These are phyloP conservation scores for Gyps fulvus DNA, from an alignment of 2,113 vertebrate genomes.

Conservation along the genomic window DNA sequence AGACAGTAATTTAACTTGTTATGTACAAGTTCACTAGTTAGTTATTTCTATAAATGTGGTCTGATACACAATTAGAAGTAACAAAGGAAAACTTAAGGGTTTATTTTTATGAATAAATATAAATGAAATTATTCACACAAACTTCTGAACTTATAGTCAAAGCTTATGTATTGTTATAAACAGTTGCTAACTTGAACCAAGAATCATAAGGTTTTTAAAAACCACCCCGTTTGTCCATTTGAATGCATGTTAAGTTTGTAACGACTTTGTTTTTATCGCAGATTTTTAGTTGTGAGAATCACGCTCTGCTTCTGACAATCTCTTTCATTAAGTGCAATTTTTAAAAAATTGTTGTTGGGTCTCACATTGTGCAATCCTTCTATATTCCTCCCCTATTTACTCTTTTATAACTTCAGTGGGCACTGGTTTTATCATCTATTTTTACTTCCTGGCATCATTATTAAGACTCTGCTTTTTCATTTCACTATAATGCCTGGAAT, in stretches of 20 bases:
- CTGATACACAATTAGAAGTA: not conserved
- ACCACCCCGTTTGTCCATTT: rapidly evolving
- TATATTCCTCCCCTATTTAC: not conserved
- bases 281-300: not conserved
- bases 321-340: not conserved
- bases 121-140: not conserved
- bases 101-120: not conserved
- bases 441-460: not conserved
- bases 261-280: not conserved
- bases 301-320: not conserved
- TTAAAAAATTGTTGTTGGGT: not conserved
- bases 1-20: not conserved
- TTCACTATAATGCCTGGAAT: rapidly evolving
- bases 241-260: not conserved
- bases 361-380: not conserved
- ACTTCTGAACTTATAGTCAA: not conserved
- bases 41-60: not conserved
- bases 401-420: not conserved
- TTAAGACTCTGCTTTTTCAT: not conserved
- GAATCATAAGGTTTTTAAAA: not conserved
- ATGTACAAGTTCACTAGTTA: not conserved
- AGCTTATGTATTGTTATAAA: not conserved
- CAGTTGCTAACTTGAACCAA: not conserved
- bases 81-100: not conserved
- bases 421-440: not conserved